Conservation (phyloP, 2,797 vertebrate species). For the Coluber constrictor region DNA sequence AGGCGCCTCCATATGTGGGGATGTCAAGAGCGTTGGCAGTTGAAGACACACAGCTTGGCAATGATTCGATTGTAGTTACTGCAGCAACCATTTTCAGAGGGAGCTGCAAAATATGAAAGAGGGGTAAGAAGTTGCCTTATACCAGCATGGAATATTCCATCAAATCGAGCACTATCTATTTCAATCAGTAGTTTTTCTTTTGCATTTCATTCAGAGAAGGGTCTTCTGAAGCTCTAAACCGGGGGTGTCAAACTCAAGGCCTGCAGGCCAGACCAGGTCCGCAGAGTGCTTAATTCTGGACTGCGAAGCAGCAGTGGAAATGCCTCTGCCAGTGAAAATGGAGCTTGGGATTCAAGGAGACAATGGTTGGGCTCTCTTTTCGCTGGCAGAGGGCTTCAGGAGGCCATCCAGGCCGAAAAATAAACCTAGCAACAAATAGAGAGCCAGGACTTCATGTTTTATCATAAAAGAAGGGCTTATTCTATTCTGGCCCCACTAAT, state of each 20-base stretch:
- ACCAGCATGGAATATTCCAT: not conserved
- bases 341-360: no score
- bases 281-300: no score
- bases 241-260: no score
- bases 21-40: constrained; percentile 42
- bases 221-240: not conserved
- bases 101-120: not conserved
- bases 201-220: not conserved
- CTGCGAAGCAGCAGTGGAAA: no score
- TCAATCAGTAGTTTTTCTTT: not conserved
- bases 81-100: not conserved
- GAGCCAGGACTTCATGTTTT: not conserved
- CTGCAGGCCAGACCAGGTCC: no score
- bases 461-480: not conserved
- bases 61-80: not conserved
- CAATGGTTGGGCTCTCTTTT: no score
- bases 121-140: not conserved
- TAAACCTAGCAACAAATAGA: not conserved
- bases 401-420: no score
- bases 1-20: constrained; percentile 50
- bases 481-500: not conserved
- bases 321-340: no score
- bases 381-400: no score
- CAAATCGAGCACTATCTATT: not conserved
- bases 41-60: constrained; percentile 26